Evolutionary conservation across 2,888 invertebrate genomes (phyloP).

Genomic region (Octonoba sinensis): DNA sequence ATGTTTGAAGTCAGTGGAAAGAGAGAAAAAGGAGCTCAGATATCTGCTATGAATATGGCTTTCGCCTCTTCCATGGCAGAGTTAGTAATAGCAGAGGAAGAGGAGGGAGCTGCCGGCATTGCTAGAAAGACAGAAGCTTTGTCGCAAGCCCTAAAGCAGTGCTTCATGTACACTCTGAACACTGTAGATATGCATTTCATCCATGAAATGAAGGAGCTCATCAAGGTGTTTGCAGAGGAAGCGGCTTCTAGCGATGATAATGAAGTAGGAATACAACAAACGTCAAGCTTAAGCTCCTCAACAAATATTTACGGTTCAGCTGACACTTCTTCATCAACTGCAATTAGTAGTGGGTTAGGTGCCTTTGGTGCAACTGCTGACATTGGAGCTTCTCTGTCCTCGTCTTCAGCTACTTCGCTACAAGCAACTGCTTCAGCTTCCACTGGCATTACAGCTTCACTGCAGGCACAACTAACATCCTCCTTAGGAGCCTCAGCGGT

Average conservation of each 20-base stretch:
- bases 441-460: too few relatives aligned
- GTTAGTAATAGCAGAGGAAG: constrained; percentile 41
- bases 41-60: constrained; percentile 46
- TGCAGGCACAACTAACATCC: neutral
- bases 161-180: constrained; percentile 19
- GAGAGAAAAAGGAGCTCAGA: neutral
- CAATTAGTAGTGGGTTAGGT: too few relatives aligned
- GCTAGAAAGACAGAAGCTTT: constrained; percentile 29
- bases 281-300: too few relatives aligned
- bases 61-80: constrained; percentile 46
- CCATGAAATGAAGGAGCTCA: constrained; percentile 41
- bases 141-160: constrained; percentile 10
- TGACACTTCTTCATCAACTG: too few relatives aligned
- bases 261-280: neutral
- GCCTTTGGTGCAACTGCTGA: too few relatives aligned
- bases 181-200: constrained; percentile 35
- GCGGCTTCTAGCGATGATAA: constrained; percentile 9
- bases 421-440: too few relatives aligned
- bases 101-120: neutral
- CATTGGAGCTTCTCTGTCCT: neutral
- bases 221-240: constrained; percentile 34
- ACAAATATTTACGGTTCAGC: too few relatives aligned
- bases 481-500: neutral
- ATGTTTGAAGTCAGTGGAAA: neutral
- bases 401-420: too few relatives aligned